Evolutionary conservation across 2,113 vertebrate genomes (phyloP), one percentile per base, ranked within the genome.

Genomic region (Oreochromis spilurus): DNA sequence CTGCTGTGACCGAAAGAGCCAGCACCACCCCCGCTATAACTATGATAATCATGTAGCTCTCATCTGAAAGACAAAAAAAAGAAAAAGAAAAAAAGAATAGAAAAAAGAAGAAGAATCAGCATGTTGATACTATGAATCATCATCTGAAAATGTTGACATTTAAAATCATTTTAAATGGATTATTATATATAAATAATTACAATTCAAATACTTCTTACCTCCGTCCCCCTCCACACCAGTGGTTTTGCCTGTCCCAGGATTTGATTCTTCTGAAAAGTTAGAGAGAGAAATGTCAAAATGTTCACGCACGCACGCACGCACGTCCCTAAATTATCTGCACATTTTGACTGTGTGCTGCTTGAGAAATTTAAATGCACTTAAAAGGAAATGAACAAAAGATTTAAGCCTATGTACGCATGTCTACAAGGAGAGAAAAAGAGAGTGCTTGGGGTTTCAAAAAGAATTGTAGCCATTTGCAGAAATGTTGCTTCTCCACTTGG

Each of bases 31-130:
- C 94, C 6, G 89, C 94, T 24, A 84, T 93, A 9, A 95, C 31
- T 29, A 96, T 84, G 48, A 96, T 45, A n/a, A 95, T 88, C 40
- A 93, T 3, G n/a, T 83, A 88, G 13, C 90, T 21, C 31, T 91
- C 60, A 72, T 86, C 96, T 97, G 52, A 57, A 89, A 84, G 3
- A 67, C 7, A 45, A 13, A 17, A 17, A 48, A 45, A 45, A 45
- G 1, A 38, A 38, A 9, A 38, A 13, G 21, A 21, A 21, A 21
- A 43, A 52, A 52, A 50, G 4, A 19, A 4, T 4, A 52, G 4
- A 10, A 38, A 38, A 40, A 11, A 4, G 10, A 38, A 14, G 2
- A 4, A 4, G 7, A 60, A 31, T 3, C 6, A 52, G 10, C 9
- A 17, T 6, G 3, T 24, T 58, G 16, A 43, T 3, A 2, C 7